Conservation (phyloP, 2,888 invertebrate genomes). For the Trimorus sp. region DNA sequence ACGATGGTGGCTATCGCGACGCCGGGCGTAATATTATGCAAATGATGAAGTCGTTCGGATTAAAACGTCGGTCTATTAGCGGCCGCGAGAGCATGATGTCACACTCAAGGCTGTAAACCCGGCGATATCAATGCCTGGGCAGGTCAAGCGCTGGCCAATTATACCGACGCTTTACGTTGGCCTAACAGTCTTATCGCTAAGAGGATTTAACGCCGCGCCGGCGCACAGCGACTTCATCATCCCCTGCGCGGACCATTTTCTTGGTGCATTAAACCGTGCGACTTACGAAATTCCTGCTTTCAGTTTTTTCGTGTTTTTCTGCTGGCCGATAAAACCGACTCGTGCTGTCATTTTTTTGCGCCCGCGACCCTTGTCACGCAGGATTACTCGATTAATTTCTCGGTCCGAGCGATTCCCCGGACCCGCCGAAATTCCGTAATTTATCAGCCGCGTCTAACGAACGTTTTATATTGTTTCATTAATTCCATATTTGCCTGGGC, state of each 20-base stretch:
- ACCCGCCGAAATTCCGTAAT: conserved; percentile 25
- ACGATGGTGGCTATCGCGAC: conserved; percentile 15
- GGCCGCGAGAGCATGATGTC: conserved; percentile 38
- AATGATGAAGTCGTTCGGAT: conserved; percentile 56
- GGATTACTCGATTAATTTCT: conserved; percentile 44
- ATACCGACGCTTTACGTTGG: conserved; percentile 59
- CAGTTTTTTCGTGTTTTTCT: conserved; percentile 17
- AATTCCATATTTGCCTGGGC: conserved; percentile 23
- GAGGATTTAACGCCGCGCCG: conserved; percentile 49
- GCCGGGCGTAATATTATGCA: conserved; percentile 45
- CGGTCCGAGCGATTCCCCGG: conserved; percentile 17
- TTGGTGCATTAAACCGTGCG: conserved; percentile 28
- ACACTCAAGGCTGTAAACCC: conserved; percentile 45
- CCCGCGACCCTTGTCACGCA: conserved; percentile 45
- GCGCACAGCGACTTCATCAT: neutral
- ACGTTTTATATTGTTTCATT: conserved; percentile 37
- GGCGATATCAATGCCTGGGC: conserved; percentile 54
- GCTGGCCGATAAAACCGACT: conserved; percentile 34
- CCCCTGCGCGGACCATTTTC: conserved; percentile 5
- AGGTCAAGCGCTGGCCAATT: conserved; percentile 14
- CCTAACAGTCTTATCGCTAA: conserved; percentile 62
- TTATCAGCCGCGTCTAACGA: conserved; percentile 44
- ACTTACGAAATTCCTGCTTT: conserved; percentile 14
- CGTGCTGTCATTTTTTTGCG: conserved; percentile 36
- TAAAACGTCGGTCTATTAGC: conserved; percentile 59